Conservation (phyloP, 2,888 invertebrate species). For the Drosophila cyrtoloma region DNA sequence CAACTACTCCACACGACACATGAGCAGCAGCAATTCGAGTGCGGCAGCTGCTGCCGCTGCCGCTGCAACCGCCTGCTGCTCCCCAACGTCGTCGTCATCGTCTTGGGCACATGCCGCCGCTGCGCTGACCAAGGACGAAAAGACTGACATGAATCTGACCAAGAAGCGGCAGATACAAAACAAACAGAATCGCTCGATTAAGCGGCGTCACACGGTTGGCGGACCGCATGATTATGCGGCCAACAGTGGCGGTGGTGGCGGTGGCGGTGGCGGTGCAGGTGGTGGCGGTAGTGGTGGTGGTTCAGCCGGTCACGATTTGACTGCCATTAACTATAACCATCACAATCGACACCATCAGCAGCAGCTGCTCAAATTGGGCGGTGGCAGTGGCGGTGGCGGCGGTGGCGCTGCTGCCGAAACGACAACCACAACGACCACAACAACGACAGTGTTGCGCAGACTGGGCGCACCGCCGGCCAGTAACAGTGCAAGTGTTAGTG, state of each 20-base stretch:
- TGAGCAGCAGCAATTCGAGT: constrained; percentile 66
- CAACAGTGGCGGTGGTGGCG: constrained; percentile 38
- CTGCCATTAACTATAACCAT: constrained; percentile 72
- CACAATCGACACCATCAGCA: constrained; percentile 76
- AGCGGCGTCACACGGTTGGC: constrained; percentile 96
- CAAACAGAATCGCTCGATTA: constrained; percentile 88
- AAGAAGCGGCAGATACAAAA: constrained; percentile 88
- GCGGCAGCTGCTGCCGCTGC: constrained; percentile 81
- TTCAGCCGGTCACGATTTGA: constrained; percentile 56
- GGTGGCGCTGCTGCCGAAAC: constrained; percentile 62
- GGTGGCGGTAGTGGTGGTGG: constrained; percentile 10
- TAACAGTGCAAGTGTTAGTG: constrained; percentile 30
- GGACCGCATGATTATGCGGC: constrained; percentile 92
- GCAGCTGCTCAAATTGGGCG: constrained; percentile 63
- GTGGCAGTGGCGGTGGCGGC: constrained; percentile 22
- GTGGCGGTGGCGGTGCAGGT: constrained; percentile 11
- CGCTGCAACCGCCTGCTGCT: constrained; percentile 76
- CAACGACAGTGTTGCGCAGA: constrained; percentile 68
- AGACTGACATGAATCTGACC: constrained; percentile 92
- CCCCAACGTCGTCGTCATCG: constrained; percentile 65
- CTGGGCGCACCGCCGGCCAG: constrained; percentile 58
- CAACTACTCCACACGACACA: constrained; percentile 85
- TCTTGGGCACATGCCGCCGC: constrained; percentile 77
- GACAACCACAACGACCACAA: constrained; percentile 70
- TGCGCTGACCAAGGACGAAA: constrained; percentile 89